phyloP scores from a whole-genome alignment of 1,140 invertebrate species.

The Eufriesea mexicana region DNA sequence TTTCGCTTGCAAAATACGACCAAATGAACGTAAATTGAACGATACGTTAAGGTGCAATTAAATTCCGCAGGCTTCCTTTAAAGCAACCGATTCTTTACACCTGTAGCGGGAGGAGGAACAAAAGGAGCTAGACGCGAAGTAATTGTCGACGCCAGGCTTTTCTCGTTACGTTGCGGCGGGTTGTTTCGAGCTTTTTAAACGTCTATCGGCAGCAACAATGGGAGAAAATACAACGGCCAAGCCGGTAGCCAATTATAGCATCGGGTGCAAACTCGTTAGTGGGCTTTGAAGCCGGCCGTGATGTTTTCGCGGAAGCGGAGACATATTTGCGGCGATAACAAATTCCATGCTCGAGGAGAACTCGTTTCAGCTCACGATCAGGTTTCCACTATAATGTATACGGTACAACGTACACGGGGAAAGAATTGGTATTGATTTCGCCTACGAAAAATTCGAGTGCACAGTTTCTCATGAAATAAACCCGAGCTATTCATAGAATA shows the following conservation, averaged over 20 bases:
- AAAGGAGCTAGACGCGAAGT: not conserved
- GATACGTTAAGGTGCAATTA: too few species aligned
- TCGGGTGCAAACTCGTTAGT: slow-evolving; percentile 74
- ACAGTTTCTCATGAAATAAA: too few species aligned
- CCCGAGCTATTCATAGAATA: too few species aligned
- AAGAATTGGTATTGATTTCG: too few species aligned
- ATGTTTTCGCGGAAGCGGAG: slow-evolving; percentile 59
- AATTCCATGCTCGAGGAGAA: slow-evolving; percentile 18
- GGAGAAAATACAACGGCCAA: slow-evolving; percentile 4
- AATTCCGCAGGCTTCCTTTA: too few species aligned
- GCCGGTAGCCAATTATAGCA: slow-evolving; percentile 68
- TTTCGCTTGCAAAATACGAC: too few species aligned
- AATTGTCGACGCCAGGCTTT: slow-evolving; percentile 13
- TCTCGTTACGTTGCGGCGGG: slow-evolving; percentile 19
- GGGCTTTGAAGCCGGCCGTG: slow-evolving; percentile 66
- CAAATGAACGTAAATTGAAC: too few species aligned
- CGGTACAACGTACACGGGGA: too few species aligned
- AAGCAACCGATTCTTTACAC: too few species aligned
- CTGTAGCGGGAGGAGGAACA: too few species aligned
- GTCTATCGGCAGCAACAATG: slow-evolving; percentile 41
- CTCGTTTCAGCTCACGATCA: not conserved
- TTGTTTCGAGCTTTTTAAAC: slow-evolving; percentile 40
- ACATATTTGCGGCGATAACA: slow-evolving; percentile 65
- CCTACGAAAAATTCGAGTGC: too few species aligned
- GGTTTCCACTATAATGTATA: not conserved